These are phyloP conservation scores for Chrysodeixis includens DNA, from an alignment of 2,888 invertebrate species.

Conservation along the genomic window DNA sequence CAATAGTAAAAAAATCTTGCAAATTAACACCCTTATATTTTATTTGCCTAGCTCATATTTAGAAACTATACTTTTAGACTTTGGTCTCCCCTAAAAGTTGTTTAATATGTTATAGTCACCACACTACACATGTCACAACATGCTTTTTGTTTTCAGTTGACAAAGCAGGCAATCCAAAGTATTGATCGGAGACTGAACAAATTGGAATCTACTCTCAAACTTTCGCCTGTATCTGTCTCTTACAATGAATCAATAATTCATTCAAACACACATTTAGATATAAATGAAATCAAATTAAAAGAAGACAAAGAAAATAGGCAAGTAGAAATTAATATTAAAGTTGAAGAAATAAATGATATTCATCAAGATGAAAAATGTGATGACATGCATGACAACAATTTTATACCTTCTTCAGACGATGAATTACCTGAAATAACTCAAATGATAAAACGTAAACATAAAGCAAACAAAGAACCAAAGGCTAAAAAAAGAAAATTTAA, in stretches of 20 bases:
- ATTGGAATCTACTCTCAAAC: conserved; percentile 48
- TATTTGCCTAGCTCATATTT: no score
- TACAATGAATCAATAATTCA: conserved; percentile 12
- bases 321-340: conserved; percentile 33
- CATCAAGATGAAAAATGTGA: conserved; percentile 18
- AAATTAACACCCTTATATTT: no score
- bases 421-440: not conserved
- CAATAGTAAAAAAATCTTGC: no score
- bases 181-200: conserved; percentile 56
- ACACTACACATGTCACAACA: not conserved
- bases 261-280: conserved; percentile 9
- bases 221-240: conserved; percentile 18
- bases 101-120: no score
- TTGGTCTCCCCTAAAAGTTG: not conserved
- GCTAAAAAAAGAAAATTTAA: conserved; percentile 38
- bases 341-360: conserved; percentile 27
- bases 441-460: conserved; percentile 23
- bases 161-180: conserved; percentile 38
- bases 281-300: conserved; percentile 11
- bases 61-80: not conserved
- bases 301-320: conserved; percentile 28
- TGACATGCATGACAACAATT: conserved; percentile 23
- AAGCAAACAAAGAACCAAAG: conserved; percentile 27
- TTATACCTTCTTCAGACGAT: conserved; percentile 29
- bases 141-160: conserved; percentile 44